Evolutionary conservation across 2,888 invertebrate species (phyloP), one percentile per base, ranked within the genome.

Genomic region (Philonicus albiceps): DNA sequence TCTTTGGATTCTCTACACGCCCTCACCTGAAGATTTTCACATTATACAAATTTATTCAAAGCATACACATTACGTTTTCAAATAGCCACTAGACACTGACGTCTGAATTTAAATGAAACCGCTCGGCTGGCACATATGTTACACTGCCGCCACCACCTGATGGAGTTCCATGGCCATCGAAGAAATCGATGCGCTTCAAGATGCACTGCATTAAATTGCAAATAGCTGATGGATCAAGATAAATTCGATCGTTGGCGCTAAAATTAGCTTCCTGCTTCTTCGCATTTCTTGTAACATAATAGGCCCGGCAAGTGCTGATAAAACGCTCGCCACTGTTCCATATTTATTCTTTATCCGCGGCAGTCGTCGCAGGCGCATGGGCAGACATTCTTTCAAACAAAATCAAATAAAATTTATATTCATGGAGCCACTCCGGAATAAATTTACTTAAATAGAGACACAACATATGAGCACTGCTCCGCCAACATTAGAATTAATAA

Each of bases 21-120:
- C 84, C 84, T 72, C 84, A 73, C 73, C 84, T 84, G 73, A 73
- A 72, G 72, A 73, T 49, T 84, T 84, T 7, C 72, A 84, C 84
- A 84, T 84, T 84, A 84, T 84, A 84, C 84, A 84, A 84, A 84
- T 84, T 84, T 84, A 84, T 84, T 84, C 84, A 72, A 27, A 84
- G 73, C 84, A 84, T 73, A 84, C 72, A 84, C 72, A 84, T 84
- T 84, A 84, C 72, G 43, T 84, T 72, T 49, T 84, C 72, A 84
- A 84, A 72, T 84, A 84, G 73, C 72, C 84, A 84, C 84, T 73
- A 73, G 84, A 84, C 37, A 40, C 43, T 73, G 72, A 43, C 40
- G 84, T 84, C 73, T 73, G 84, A 84, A 84, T 84, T 64, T 64
- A 64, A 64, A 64, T 64, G 64, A 27, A 64, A 64, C 13, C n/a